Evolutionary conservation across 1,140 invertebrate genomes (phyloP).

Genomic region (Bombus superbus): DNA sequence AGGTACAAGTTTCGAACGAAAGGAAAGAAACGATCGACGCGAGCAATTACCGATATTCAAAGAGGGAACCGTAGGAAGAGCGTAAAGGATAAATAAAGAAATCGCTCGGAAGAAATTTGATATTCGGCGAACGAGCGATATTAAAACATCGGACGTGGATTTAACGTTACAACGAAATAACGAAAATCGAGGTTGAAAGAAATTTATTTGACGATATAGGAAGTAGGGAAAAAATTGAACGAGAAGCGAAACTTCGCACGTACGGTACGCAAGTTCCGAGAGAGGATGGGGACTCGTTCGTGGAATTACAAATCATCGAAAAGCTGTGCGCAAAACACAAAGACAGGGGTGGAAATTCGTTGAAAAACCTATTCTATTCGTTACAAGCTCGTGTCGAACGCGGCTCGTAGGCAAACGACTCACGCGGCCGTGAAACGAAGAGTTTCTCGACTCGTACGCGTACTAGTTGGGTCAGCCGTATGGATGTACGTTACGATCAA

Average conservation of each 20-base stretch:
- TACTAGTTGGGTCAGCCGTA: constrained; percentile 42
- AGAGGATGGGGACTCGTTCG: background rate
- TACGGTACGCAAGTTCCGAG: background rate
- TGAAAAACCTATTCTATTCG: constrained; percentile 15
- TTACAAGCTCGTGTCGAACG: constrained; percentile 35
- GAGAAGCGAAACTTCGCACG: background rate
- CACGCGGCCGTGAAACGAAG: constrained; percentile 16
- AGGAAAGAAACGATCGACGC: no score
- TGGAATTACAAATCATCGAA: constrained; percentile 56
- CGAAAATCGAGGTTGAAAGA: background rate
- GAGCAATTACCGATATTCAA: no score
- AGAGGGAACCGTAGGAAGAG: no score
- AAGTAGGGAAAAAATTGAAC: background rate
- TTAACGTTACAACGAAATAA: background rate
- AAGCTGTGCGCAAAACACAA: constrained; percentile 48
- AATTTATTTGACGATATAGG: background rate
- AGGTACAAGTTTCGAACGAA: no score
- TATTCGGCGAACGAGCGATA: background rate
- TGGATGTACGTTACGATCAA: constrained; percentile 79
- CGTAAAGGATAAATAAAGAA: background rate
- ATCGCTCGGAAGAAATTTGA: background rate
- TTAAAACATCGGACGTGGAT: background rate
- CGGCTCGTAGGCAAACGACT: constrained; percentile 53
- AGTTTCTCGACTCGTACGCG: constrained; percentile 3
- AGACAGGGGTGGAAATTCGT: constrained; percentile 29